These are phyloP conservation scores for Campopleginae sp. DNA, from an alignment of 2,888 invertebrate genomes.

Conservation along the genomic window DNA sequence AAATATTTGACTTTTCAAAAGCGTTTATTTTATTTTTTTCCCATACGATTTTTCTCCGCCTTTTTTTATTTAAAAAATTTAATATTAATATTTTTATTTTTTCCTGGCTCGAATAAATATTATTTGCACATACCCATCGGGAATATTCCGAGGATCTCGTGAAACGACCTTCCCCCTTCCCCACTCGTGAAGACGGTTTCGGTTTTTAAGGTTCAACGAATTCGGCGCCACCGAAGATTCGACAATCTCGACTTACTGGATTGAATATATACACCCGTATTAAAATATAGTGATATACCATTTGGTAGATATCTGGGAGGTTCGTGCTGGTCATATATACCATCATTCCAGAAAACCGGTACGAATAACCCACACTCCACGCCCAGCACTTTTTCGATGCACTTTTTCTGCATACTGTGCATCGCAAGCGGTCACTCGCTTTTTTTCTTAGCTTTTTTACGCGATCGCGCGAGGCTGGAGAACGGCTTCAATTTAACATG, in stretches of 20 bases:
- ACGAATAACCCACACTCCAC: slow-evolving; percentile 71
- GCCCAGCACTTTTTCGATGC: slow-evolving; percentile 37
- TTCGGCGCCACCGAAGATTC: slow-evolving; percentile 74
- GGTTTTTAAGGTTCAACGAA: slow-evolving; percentile 71
- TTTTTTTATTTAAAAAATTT: background rate
- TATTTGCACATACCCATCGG: background rate
- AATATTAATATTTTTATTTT: background rate
- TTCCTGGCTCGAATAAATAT: background rate
- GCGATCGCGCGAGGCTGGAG: slow-evolving; percentile 40
- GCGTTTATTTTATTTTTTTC: no score
- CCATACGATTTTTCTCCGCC: background rate
- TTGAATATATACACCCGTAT: slow-evolving; percentile 21
- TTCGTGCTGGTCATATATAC: slow-evolving; percentile 54
- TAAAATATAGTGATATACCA: slow-evolving; percentile 36
- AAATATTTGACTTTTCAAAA: background rate
- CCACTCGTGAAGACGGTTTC: slow-evolving; percentile 47
- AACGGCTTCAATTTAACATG: slow-evolving; percentile 39
- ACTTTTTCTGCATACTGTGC: slow-evolving; percentile 50
- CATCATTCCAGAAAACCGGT: slow-evolving; percentile 79
- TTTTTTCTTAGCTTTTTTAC: slow-evolving; percentile 35
- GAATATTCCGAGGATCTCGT: slow-evolving; percentile 32
- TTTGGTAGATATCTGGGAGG: slow-evolving; percentile 56
- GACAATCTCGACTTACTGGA: slow-evolving; percentile 59
- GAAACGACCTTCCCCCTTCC: slow-evolving; percentile 57
- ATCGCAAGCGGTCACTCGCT: slow-evolving; percentile 18